Conservation (phyloP, 2,797 vertebrate genomes). For the Tragelaphus oryx region DNA sequence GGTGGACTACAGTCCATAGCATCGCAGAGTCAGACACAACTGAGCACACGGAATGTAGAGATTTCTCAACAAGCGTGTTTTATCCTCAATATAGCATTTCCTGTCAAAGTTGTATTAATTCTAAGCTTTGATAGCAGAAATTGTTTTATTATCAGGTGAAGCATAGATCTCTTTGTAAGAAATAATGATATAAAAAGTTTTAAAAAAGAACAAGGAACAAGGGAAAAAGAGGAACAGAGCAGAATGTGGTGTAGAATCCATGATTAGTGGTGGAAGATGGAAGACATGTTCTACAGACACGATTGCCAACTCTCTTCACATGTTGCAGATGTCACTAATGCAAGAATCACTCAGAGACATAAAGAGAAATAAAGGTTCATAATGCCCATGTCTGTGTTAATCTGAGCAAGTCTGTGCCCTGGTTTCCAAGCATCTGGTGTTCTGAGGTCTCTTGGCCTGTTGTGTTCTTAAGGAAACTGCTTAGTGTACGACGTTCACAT, state of each 20-base stretch:
- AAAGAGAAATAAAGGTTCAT: not conserved
- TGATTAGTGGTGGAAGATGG: not conserved
- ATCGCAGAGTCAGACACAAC: rapidly evolving
- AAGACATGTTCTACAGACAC: not conserved
- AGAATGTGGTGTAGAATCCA: not conserved
- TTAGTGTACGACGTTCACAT: not conserved
- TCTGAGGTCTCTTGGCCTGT: not conserved
- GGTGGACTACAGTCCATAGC: not conserved
- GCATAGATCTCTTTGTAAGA: not conserved
- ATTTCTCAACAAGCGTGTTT: not conserved
- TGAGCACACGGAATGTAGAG: not conserved
- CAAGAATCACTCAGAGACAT: not conserved
- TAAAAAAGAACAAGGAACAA: not conserved
- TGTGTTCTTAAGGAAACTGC: not conserved
- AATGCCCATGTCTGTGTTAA: not conserved
- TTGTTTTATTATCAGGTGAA: not conserved
- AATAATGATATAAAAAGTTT: not conserved
- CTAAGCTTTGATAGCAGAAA: not conserved
- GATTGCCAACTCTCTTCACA: not conserved
- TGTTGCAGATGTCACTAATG: not conserved
- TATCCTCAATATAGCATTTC: not conserved
- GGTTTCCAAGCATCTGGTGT: not conserved
- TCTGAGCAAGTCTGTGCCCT: not conserved
- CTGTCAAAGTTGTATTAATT: not conserved
- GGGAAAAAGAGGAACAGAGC: not conserved